Conservation (phyloP, 2,113 vertebrate genomes). For the Tonatia bakeri region DNA sequence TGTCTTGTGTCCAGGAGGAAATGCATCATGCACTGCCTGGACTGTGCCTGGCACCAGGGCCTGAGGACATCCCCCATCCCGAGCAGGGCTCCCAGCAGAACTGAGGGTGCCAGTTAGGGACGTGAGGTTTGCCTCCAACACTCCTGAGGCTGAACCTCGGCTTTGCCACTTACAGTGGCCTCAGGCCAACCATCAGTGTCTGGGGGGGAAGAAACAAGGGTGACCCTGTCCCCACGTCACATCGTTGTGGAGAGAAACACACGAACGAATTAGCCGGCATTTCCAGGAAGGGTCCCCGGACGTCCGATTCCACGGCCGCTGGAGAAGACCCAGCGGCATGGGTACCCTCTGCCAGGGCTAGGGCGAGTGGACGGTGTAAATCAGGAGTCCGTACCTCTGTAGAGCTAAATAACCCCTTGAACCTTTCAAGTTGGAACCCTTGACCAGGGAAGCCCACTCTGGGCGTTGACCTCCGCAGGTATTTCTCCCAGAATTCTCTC, state of each 20-base stretch:
- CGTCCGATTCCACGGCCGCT: accelerated
- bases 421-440: accelerated
- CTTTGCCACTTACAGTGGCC: not conserved
- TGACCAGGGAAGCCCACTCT: accelerated
- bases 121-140: not conserved
- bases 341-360: not conserved
- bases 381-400: not conserved
- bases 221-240: no score
- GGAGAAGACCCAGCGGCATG: accelerated
- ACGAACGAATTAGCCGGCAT: not conserved
- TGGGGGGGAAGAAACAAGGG: not conserved
- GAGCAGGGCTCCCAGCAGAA: accelerated
- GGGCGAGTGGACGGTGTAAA: accelerated
- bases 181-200: not conserved
- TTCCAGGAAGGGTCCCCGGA: not conserved
- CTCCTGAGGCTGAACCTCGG: not conserved
- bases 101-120: not conserved
- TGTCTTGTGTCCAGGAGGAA: not conserved
- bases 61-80: not conserved
- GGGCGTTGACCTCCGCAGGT: accelerated
- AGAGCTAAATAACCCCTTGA: accelerated
- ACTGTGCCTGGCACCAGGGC: not conserved
- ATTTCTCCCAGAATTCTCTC: not conserved
- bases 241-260: accelerated
- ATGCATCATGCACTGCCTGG: accelerated